A percentile compares a stretch with the other conserved stretches of the same genome.
Conservation (phyloP, 2,797 vertebrate genomes). For the Halcyon badia region DNA sequence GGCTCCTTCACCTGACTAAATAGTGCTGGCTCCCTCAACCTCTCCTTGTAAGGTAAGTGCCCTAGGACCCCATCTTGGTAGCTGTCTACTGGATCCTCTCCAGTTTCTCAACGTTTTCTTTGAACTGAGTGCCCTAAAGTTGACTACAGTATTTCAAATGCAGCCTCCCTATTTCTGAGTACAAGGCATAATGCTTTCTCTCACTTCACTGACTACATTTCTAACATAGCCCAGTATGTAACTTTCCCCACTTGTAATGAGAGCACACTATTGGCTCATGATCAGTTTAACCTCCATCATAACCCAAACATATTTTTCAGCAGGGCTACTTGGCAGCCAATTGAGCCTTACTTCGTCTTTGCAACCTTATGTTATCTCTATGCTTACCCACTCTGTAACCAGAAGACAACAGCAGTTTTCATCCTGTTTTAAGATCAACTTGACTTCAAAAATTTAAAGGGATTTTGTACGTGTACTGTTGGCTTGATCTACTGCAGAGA, state of each 20-base stretch:
- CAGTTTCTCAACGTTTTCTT: not conserved
- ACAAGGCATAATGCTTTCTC: not conserved
- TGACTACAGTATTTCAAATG: not conserved
- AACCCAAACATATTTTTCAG: not conserved
- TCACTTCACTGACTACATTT: not conserved
- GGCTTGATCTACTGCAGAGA: not conserved
- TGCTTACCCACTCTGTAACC: not conserved
- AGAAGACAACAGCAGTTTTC: not conserved
- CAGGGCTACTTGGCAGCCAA: not conserved
- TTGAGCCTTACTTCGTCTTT: not conserved
- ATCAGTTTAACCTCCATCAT: not conserved
- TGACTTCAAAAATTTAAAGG: not conserved
- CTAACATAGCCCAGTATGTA: not conserved
- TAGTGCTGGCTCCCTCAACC: not conserved
- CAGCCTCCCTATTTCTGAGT: not conserved
- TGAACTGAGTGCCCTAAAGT: not conserved
- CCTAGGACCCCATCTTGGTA: not conserved
- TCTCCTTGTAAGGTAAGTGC: accelerated
- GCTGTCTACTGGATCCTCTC: not conserved
- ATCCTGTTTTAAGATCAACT: not conserved
- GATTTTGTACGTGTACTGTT: not conserved
- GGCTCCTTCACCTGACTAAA: not conserved
- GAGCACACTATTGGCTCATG: not conserved
- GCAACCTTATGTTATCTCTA: accelerated
- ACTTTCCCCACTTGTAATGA: not conserved